Conservation (phyloP, 2,113 vertebrate genomes). For the Mesocricetus auratus region DNA sequence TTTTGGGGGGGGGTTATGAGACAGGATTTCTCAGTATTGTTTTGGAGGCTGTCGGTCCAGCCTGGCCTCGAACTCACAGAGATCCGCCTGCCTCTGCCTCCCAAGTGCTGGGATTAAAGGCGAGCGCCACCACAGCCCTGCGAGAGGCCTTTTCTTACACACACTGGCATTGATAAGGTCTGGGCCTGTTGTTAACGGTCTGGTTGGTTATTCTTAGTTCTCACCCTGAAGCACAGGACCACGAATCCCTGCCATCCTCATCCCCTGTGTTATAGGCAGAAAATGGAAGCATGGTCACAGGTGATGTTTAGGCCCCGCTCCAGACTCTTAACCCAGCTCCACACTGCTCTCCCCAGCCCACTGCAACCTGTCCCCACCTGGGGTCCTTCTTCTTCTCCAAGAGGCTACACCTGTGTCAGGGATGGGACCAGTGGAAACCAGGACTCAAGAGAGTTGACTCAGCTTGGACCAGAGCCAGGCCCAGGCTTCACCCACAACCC, state of each 20-base stretch:
- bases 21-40: no score
- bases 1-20: no score
- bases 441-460: neutral
- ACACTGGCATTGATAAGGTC: neutral
- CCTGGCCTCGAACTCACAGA: no score
- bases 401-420: no score
- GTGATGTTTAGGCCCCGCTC: neutral
- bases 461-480: neutral
- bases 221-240: neutral
- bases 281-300: neutral
- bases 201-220: conserved; percentile 27
- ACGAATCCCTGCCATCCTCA: no score
- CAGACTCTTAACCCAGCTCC: neutral
- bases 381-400: neutral
- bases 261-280: neutral
- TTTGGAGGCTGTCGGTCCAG: no score
- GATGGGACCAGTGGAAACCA: neutral
- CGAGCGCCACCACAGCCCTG: no score
- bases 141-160: neutral
- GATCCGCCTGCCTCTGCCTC: no score
- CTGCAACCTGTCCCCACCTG: neutral
- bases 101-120: no score
- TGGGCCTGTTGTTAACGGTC: neutral
- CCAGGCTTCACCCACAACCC: neutral
- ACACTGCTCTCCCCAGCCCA: neutral